A percentile compares a stretch with the other conserved stretches of the same genome.
Conservation (phyloP, 2,113 vertebrate species). For the Periophthalmus modestus region DNA sequence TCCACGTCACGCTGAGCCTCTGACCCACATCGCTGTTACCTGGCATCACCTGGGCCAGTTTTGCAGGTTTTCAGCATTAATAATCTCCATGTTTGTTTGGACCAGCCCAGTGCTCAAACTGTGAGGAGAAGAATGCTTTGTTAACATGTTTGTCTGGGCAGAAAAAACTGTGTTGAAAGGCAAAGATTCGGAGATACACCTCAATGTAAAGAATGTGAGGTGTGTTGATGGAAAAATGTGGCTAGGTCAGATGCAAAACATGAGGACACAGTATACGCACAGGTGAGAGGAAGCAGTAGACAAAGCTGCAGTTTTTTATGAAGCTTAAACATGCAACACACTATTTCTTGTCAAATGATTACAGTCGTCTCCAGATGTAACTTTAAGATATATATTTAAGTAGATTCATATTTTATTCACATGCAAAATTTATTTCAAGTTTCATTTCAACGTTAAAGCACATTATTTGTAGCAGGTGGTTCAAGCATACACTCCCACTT, state of each 20-base stretch:
- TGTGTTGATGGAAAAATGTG: conserved; percentile 53
- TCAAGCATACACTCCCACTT: no score
- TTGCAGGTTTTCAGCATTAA: conserved; percentile 63
- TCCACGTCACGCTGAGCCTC: not conserved
- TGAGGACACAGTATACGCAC: not conserved
- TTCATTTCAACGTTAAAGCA: no score
- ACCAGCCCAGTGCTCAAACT: conserved; percentile 52
- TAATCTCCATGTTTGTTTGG: conserved; percentile 52
- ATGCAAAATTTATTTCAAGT: no score
- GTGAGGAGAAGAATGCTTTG: conserved; percentile 50
- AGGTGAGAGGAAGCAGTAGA: conserved; percentile 25
- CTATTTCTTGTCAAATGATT: no score
- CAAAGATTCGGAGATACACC: conserved; percentile 36
- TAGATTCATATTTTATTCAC: no score
- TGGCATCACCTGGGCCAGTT: conserved; percentile 39
- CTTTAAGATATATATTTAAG: no score
- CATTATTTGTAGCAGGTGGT: no score
- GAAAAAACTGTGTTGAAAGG: conserved; percentile 46
- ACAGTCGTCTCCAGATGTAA: no score
- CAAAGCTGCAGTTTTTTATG: not conserved
- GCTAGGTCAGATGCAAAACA: conserved; percentile 42
- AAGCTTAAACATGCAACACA: no score
- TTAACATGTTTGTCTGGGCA: conserved; percentile 38
- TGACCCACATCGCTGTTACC: conserved; percentile 12
- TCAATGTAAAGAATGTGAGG: conserved; percentile 40